Evolutionary conservation across 2,888 invertebrate genomes (phyloP), one percentile per base, ranked within the genome.

Genomic region (Lutraria lutraria): DNA sequence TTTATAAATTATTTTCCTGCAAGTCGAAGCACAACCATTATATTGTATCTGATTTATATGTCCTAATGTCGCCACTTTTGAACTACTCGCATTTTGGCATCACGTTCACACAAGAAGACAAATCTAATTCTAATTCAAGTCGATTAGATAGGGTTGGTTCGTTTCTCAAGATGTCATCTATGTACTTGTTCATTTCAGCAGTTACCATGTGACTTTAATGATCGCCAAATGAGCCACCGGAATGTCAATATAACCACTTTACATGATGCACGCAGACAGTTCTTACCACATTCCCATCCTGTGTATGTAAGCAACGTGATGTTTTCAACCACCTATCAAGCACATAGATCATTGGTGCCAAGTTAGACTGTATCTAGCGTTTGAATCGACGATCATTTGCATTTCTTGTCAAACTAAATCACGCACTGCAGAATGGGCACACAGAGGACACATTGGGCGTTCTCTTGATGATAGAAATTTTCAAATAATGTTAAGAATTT

Each of bases 241-340:
- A 31, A 76, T 76, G 76, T 76, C 76, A 31, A 25, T 76, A 34
- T 15, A 76, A 76, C 76, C 76, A 76, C 76, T 76, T 76, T 76
- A 76, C 34, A 31, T 34, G 15, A 76, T 76, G 29, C 15, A 31
- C 16, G 16, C 76, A 76, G 76, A 76, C 76, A 31, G 19, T 76
- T 31, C 31, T 76, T 34, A 76, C 34, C 19, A 34, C 6, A 16
- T 16, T 76, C 76, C 76, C 15, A 76, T 76, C 76, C 76, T 76
- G 12, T 21, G 12, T 68, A 4, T 15, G 76, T 16, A 76, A 15
- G 15, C 25, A 19, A 76, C 76, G 16, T 76, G 76, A 13, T 31
- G 34, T 76, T 63, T 25, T 34, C 34, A 76, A 76, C 76, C 76
- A 76, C 29, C 76, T 34, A 31, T 31, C 76, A 15, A 21, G 19